phyloP scores from a whole-genome alignment of 2,888 invertebrate genomes.

The Timandra comae region DNA sequence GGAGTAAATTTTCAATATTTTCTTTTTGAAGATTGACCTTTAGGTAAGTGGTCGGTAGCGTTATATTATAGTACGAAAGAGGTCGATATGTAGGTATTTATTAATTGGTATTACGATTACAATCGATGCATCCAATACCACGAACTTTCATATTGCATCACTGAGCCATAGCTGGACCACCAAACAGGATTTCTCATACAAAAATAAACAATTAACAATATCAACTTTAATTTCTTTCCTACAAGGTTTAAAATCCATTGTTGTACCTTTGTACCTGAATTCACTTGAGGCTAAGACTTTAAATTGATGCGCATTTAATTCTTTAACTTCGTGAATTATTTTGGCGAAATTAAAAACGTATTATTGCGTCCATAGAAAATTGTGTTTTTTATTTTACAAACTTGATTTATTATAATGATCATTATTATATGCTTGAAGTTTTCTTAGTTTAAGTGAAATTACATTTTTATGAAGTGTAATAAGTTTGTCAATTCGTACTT shows the following conservation, averaged over 20 bases:
- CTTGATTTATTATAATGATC: not conserved
- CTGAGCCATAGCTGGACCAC: constrained; percentile 18
- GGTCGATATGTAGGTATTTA: constrained; percentile 12
- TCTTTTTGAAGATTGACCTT: not conserved
- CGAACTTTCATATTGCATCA: constrained; percentile 25
- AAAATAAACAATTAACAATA: constrained; percentile 1
- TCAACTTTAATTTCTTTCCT: not conserved
- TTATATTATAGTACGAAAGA: not conserved
- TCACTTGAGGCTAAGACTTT: constrained; percentile 32
- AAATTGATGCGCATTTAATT: constrained; percentile 57
- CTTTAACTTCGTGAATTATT: constrained; percentile 35
- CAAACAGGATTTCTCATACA: constrained; percentile 15
- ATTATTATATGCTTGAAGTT: too few relatives aligned
- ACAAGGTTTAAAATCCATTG: not conserved
- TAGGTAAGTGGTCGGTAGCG: not conserved
- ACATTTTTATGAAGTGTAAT: too few relatives aligned
- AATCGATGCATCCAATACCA: constrained; percentile 19
- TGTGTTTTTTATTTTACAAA: too few relatives aligned
- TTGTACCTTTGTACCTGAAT: constrained; percentile 14
- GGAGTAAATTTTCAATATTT: not conserved
- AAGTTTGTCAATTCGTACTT: too few relatives aligned
- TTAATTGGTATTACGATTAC: constrained; percentile 22
- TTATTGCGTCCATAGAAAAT: constrained; percentile 27
- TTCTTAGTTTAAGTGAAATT: too few relatives aligned
- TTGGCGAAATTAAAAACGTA: constrained; percentile 53